phyloP scores from a whole-genome alignment of 2,797 vertebrate species.

The Sibirionetta formosa region DNA sequence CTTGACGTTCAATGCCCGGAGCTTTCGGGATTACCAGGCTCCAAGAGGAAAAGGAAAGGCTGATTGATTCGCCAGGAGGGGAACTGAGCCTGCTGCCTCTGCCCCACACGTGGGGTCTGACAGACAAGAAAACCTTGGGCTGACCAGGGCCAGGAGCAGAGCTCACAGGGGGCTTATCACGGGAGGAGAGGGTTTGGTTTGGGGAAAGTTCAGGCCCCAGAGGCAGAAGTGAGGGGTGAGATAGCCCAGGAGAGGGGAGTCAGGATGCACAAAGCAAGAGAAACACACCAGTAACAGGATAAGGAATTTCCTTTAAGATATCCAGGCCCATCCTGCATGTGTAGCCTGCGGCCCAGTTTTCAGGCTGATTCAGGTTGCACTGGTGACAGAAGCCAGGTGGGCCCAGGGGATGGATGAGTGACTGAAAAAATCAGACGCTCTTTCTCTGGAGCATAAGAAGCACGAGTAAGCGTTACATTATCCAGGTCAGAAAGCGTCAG shows the following conservation, averaged over 20 bases:
- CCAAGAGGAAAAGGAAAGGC: neutral
- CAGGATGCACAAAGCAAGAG: neutral
- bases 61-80: neutral
- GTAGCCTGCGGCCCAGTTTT: accelerated
- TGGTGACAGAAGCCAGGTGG: neutral
- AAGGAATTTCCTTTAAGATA: neutral
- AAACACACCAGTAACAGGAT: accelerated
- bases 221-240: neutral
- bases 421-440: neutral
- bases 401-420: neutral
- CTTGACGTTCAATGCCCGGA: neutral
- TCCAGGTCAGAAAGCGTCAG: neutral
- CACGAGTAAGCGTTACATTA: neutral
- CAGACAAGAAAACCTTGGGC: neutral
- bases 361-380: neutral
- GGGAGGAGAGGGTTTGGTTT: neutral
- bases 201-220: neutral
- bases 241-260: neutral
- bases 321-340: neutral
- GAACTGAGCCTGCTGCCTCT: neutral
- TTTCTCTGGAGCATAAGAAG: neutral
- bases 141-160: neutral
- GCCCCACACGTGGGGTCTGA: neutral
- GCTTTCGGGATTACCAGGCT: neutral
- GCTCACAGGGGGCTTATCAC: neutral